Evolutionary conservation across 2,888 invertebrate genomes (phyloP).

Genomic region (Orchesella flavescens): DNA sequence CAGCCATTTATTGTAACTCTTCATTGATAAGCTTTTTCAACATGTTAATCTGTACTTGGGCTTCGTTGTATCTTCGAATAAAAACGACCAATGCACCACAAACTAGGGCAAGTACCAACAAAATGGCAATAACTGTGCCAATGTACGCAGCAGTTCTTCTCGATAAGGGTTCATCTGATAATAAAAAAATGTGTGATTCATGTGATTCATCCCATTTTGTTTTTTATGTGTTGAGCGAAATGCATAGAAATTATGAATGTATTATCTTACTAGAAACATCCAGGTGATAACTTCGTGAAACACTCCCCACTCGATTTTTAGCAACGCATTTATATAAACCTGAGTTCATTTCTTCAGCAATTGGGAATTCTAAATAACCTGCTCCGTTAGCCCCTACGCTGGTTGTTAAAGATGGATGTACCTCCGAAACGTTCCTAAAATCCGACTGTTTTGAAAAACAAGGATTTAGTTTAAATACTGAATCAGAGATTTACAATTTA

Average conservation of each 20-base stretch:
- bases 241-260: not conserved
- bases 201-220: too few relatives aligned
- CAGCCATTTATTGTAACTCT: too few relatives aligned
- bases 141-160: conserved; percentile 15
- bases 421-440: not conserved
- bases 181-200: too few relatives aligned
- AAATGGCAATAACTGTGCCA: conserved; percentile 17
- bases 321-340: not conserved
- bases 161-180: conserved; percentile 34
- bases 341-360: not conserved
- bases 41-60: conserved; percentile 10
- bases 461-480: too few relatives aligned
- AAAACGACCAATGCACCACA: conserved; percentile 17
- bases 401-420: not conserved
- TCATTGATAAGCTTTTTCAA: not conserved
- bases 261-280: not conserved
- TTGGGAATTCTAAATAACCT: conserved; percentile 35
- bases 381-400: conserved; percentile 36
- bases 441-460: not conserved
- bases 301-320: not conserved
- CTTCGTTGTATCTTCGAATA: conserved; percentile 36
- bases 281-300: not conserved
- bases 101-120: conserved; percentile 29
- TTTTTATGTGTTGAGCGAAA: too few relatives aligned
- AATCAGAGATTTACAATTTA: too few relatives aligned